phyloP scores from a whole-genome alignment of 2,888 invertebrate species.

The Tetanocera ferruginea region DNA sequence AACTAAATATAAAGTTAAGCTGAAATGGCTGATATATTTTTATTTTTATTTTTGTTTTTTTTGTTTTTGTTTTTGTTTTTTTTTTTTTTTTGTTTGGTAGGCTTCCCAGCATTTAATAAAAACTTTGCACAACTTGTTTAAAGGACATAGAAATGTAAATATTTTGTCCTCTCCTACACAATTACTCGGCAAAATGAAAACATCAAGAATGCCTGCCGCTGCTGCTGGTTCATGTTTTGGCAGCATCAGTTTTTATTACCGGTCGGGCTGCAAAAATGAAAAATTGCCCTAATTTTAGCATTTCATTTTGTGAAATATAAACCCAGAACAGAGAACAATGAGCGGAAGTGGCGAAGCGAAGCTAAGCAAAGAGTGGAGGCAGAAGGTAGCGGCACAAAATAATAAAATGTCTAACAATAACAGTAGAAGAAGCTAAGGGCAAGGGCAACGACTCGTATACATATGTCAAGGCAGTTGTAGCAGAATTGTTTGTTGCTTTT shows the following conservation, averaged over 20 bases:
- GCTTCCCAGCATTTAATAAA: no score
- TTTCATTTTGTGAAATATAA: neutral
- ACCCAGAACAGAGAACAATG: neutral
- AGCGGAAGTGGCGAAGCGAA: neutral
- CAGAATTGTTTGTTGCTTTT: no score
- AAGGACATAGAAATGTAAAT: neutral
- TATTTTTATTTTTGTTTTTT: no score
- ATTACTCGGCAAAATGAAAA: neutral
- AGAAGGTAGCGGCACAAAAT: neutral
- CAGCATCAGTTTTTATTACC: neutral
- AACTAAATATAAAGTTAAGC: no score
- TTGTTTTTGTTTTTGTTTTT: no score
- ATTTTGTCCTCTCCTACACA: neutral
- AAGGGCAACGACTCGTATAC: conserved; percentile 9
- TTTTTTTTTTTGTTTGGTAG: no score
- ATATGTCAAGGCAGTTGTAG: no score
- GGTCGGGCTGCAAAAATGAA: conserved; percentile 7
- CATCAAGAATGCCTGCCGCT: neutral
- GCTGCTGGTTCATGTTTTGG: neutral
- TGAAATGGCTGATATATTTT: no score
- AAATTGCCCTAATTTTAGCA: conserved; percentile 21
- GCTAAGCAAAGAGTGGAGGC: no score
- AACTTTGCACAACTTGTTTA: no score
- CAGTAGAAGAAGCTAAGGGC: conserved; percentile 2
- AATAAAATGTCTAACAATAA: conserved; percentile 13